Percentiles rank a stretch among this genome's conserved stretches.
These are phyloP conservation scores for Pinna nobilis DNA, from an alignment of 1,140 invertebrate species.

Conservation along the genomic window DNA sequence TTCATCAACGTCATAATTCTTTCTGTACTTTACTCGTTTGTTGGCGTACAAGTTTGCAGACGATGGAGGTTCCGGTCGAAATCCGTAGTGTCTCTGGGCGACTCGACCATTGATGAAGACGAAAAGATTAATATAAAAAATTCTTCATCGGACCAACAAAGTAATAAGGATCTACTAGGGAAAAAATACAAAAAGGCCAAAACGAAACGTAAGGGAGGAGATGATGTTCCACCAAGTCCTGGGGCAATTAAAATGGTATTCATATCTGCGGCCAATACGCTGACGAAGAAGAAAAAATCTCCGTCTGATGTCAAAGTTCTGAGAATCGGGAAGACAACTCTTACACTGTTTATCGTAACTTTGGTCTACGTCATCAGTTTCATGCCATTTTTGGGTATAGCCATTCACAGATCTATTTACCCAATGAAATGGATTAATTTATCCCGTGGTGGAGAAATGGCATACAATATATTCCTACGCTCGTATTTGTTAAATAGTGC, in stretches of 20 bases:
- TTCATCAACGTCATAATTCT: slow-evolving; percentile 28
- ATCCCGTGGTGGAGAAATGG: slow-evolving; percentile 27
- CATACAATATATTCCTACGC: slow-evolving; percentile 53
- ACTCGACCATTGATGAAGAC: slow-evolving; percentile 15
- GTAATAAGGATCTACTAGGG: neutral
- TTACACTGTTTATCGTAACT: slow-evolving; percentile 38
- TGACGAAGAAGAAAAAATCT: slow-evolving; percentile 23
- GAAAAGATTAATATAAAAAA: slow-evolving; percentile 11
- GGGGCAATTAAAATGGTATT: slow-evolving; percentile 22
- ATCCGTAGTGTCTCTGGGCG: slow-evolving; percentile 2
- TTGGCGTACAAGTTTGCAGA: slow-evolving; percentile 30
- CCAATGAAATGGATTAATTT: slow-evolving; percentile 30
- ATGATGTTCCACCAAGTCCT: slow-evolving; percentile 1
- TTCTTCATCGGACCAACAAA: neutral
- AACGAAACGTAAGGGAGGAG: neutral
- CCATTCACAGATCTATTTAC: slow-evolving; percentile 29
- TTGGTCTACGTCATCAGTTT: slow-evolving; percentile 41
- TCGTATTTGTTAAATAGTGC: slow-evolving; percentile 62
- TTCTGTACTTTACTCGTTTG: slow-evolving; percentile 29
- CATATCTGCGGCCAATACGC: neutral
- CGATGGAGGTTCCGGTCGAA: slow-evolving; percentile 28
- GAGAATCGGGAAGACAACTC: slow-evolving; percentile 44
- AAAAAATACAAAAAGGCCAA: slow-evolving; percentile 7
- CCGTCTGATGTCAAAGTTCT: slow-evolving; percentile 17
- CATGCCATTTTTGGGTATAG: slow-evolving; percentile 32